Evolutionary conservation across 2,888 invertebrate species (phyloP).

Genomic region (Protophormia terraenovae): DNA sequence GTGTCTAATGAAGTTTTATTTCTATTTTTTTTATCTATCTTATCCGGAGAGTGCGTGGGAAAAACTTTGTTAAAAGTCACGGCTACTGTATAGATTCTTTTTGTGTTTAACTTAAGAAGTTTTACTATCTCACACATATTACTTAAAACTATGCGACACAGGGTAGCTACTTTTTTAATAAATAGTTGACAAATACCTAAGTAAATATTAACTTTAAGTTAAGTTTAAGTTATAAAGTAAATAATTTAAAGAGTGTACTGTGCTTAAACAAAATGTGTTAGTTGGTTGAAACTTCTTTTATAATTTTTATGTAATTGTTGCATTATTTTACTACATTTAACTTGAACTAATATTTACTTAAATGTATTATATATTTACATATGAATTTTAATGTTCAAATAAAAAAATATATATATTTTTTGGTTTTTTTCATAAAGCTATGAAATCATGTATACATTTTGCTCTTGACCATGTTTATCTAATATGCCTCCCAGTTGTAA

Average conservation of each 20-base stretch:
- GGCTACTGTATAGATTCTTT: constrained; percentile 12
- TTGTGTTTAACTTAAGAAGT: background rate
- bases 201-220: constrained; percentile 5
- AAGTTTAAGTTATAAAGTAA: constrained; percentile 17
- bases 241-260: background rate
- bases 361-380: background rate
- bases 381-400: background rate
- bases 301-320: background rate
- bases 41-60: constrained; percentile 49
- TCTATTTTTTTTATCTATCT: background rate
- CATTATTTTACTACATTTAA: background rate
- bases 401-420: background rate
- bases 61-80: constrained; percentile 33
- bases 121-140: constrained; percentile 32
- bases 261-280: background rate
- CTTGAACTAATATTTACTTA: background rate
- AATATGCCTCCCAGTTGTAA: background rate
- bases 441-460: background rate
- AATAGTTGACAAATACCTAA: constrained; percentile 27
- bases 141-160: background rate
- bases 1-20: constrained; percentile 31
- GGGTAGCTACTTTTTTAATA: background rate
- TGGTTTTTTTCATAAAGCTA: no score
- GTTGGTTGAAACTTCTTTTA: background rate
- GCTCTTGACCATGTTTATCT: background rate